Evolutionary conservation across 1,140 invertebrate species (phyloP), one percentile per base, ranked within the genome.

Genomic region (Chionoecetes opilio): DNA sequence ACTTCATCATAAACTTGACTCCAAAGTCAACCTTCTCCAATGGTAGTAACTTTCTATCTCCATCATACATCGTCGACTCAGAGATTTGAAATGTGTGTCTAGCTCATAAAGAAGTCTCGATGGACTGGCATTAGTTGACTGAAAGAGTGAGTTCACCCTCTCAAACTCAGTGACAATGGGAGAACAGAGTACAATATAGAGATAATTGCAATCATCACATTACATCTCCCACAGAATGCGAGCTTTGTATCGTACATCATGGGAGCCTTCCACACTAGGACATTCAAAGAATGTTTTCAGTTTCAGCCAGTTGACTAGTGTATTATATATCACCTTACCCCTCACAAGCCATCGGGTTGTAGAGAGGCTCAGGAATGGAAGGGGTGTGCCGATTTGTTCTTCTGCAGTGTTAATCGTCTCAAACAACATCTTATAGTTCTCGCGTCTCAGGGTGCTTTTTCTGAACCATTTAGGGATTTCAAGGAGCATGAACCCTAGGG

Each of bases 391-490:
- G n/a, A 9, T 8, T 84, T 38, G 82, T 95, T 86, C 37, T 34
- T 95, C 89, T 75, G 35, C 84, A 63, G 89, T 63, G n/a, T 86
- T 92, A 46, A 91, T 91, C 35, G 94, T 87, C 38, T 95, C 87
- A 90, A 91, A 95, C 53, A 95, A 89, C 14, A 92, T 86, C 87
- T 89, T 94, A 38, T 94, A 94, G 29, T 89, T 88, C 41, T 94
- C 93, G 26, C 93, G 93, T 63, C 93, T 89, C 82, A 94, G 41
- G 32, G 84, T 90, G 82, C 93, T 94, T 89, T 94, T 94, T 89
- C 93, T 90, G 35, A 94, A 94, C 87, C 93, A 94, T 37, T 89
- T 94, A 53, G 93, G 87, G 31, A 94, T 38, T 94, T 94, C 93
- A 17, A 35, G 87, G 32, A 87, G 85, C 85, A 94, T 94, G 84